These are phyloP conservation scores for Gastrophryne carolinensis DNA, from an alignment of 2,797 vertebrate genomes.

Conservation along the genomic window DNA sequence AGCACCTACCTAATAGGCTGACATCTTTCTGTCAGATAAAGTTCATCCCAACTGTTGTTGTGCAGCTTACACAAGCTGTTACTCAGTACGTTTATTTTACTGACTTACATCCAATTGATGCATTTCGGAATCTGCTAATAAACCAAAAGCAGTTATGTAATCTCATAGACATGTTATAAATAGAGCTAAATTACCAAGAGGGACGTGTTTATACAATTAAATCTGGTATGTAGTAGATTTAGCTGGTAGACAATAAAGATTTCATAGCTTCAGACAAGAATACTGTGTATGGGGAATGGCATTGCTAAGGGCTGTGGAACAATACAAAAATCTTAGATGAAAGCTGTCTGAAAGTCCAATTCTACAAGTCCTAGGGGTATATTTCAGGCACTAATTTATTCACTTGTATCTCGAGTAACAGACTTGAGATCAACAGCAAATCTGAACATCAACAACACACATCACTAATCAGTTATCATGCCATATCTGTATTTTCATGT, in stretches of 20 bases:
- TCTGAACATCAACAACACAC: too few species aligned
- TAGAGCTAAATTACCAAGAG: background rate
- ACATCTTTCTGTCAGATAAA: background rate
- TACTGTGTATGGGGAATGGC: too few species aligned
- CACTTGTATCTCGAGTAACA: too few species aligned
- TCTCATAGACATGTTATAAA: constrained; percentile 19
- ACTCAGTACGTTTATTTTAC: constrained; percentile 10
- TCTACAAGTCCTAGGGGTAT: too few species aligned
- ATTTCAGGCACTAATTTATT: too few species aligned
- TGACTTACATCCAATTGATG: background rate
- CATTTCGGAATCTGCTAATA: constrained; percentile 17
- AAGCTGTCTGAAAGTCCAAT: too few species aligned
- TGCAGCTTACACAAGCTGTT: background rate
- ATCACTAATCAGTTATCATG: too few species aligned
- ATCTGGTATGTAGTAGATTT: constrained; percentile 23
- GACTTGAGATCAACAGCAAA: too few species aligned
- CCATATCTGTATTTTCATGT: too few species aligned
- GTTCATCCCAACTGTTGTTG: background rate
- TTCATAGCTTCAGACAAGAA: constrained; percentile 1
- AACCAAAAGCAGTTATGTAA: background rate
- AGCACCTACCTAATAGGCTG: too few species aligned
- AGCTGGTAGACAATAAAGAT: too few species aligned
- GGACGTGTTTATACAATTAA: constrained; percentile 26
- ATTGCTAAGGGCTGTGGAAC: background rate
- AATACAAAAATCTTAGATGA: background rate